Percentiles rank a stretch among this genome's conserved stretches.
phyloP scores from a whole-genome alignment of 2,888 invertebrate species.

The Leucophora obtusa region DNA sequence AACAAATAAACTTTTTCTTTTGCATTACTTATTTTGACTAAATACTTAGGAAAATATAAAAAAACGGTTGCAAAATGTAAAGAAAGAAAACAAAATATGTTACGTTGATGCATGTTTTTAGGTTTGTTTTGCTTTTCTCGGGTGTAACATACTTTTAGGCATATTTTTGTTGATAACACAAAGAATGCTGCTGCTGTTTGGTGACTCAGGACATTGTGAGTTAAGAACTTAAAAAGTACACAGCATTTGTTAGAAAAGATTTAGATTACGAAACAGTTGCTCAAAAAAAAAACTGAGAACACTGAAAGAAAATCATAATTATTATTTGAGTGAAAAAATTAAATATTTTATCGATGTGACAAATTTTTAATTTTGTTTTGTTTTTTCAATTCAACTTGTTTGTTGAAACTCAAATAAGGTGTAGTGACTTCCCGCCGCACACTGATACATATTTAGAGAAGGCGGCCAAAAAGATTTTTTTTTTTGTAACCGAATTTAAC shows the following conservation, averaged over 20 bases:
- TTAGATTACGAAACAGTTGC: not conserved
- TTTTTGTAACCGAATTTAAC: no score
- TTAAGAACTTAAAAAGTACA: slow-evolving; percentile 34
- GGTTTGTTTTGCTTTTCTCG: not conserved
- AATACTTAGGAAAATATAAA: no score
- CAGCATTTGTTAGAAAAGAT: slow-evolving; percentile 11
- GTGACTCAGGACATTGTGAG: slow-evolving; percentile 35
- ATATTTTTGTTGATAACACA: not conserved
- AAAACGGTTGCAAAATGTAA: slow-evolving; percentile 18
- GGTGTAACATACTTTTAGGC: slow-evolving; percentile 55
- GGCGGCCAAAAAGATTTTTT: no score
- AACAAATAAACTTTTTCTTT: not conserved
- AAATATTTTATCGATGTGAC: no score
- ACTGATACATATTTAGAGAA: no score
- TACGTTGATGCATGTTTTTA: slow-evolving; percentile 18
- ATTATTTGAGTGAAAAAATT: no score
- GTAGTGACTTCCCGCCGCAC: no score
- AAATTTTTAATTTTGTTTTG: no score
- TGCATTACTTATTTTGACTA: not conserved
- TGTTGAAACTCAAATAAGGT: no score
- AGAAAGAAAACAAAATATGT: slow-evolving; percentile 13
- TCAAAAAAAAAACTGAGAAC: not conserved
- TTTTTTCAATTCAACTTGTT: no score
- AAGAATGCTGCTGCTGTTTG: not conserved
- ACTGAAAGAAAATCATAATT: not conserved